Evolutionary conservation across 2,888 invertebrate genomes (phyloP).

Genomic region (Dromius quadrimaculatus): DNA sequence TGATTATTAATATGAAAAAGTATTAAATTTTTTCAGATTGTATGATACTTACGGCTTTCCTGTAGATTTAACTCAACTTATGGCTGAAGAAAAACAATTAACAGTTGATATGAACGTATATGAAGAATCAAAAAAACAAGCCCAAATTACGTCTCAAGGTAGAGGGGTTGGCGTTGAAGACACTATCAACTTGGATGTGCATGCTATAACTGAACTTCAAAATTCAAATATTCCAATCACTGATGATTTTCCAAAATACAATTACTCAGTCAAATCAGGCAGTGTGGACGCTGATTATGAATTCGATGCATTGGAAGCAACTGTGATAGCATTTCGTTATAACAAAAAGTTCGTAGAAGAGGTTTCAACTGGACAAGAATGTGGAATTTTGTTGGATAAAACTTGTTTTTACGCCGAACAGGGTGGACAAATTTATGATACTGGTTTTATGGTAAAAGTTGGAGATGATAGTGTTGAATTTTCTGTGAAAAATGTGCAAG

Average conservation of each 20-base stretch:
- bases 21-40: too few species aligned
- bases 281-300: constrained; percentile 80
- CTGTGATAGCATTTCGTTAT: constrained; percentile 83
- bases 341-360: constrained; percentile 88
- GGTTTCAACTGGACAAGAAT: constrained; percentile 87
- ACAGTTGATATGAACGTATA: constrained; percentile 90
- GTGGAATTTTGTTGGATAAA: constrained; percentile 89
- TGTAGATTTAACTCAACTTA: constrained; percentile 95
- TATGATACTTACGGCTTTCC: constrained; percentile 99
- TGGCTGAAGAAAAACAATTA: constrained; percentile 96
- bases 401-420: constrained; percentile 99
- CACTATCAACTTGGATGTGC: constrained; percentile 91
- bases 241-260: constrained; percentile 93
- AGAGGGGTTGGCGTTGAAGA: constrained; percentile 85
- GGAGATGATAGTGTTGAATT: constrained; percentile 91
- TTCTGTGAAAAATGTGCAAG: constrained; percentile 91
- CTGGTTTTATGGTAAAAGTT: constrained; percentile 88
- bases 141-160: constrained; percentile 89
- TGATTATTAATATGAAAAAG: background rate
- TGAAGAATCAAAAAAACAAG: constrained; percentile 91
- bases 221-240: constrained; percentile 81
- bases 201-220: constrained; percentile 93
- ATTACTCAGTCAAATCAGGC: constrained; percentile 78
- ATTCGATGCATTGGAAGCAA: constrained; percentile 80
- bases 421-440: constrained; percentile 98